Base-by-base conservation (phyloP, 2,888 invertebrate species). In the Druceiella hillmani region DNA sequence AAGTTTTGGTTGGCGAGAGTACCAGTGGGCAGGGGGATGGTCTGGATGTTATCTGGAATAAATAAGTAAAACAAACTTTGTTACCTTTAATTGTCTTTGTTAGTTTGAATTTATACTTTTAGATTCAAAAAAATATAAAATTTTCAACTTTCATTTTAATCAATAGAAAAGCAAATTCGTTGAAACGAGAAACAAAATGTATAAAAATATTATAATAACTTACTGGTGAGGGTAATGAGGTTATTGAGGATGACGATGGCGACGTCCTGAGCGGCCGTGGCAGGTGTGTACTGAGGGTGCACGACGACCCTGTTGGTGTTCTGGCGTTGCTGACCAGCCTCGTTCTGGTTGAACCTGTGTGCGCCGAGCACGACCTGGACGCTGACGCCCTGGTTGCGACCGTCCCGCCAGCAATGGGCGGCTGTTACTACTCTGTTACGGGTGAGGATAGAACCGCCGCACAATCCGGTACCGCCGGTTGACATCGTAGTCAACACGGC, bases 381-480 rank as follows among this genome's bases (percentile, higher is more conserved):
- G 13, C 49, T 48, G 55, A 56, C 58, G 2, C 52, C 66, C 47
- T 58, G 58, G 43, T 53, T 52, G 35, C 53, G 47, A 26, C 64
- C 64, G 36, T 65, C 64, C 36, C 48, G 54, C 64, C 64, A 66
- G 48, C 66, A 66, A 46, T 66, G 66, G 6, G 66, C 66, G 2
- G 66, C 66, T 5, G 66, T 66, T 5, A 66, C 43, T 3, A 66
- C 52, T 44, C 58, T 60, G 5, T 50, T 52, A 9, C 51, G 34
- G 2, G 61, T 52, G 3, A 66, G 40, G 3, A 66, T 49, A 2
- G 66, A 59, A 20, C 64, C 65, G 4, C 66, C 66, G 34, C 66
- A 66, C 0, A 62, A 53, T 16, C 51, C 52, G 26, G 38, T 35
- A 3, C 50, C 47, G 1, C 40, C 15, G n/a, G 27, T 12, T n/a